These are phyloP conservation scores for Mechanitis messenoides DNA, from an alignment of 2,888 invertebrate species.

Conservation along the genomic window DNA sequence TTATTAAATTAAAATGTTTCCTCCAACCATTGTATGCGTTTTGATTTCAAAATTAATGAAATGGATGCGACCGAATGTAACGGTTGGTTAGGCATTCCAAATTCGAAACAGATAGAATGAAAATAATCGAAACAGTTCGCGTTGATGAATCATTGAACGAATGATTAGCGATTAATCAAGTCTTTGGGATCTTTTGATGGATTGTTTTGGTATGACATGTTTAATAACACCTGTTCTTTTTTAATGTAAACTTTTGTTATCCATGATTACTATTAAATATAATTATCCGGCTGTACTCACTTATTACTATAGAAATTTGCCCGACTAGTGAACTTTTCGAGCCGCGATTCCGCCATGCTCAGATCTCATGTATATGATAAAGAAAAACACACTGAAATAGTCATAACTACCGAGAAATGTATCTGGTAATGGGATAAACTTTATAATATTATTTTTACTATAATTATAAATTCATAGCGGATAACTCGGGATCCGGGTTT, in stretches of 20 bases:
- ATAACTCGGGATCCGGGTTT: neutral
- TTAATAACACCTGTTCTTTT: too few species aligned
- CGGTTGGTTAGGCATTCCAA: constrained; percentile 28
- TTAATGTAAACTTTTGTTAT: too few species aligned
- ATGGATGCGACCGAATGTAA: constrained; percentile 30
- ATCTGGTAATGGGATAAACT: neutral
- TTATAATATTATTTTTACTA: neutral
- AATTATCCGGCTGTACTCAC: too few species aligned
- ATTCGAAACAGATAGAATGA: constrained; percentile 30
- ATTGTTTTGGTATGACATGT: neutral
- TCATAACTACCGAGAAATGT: neutral
- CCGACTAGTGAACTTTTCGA: too few species aligned
- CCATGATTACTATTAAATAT: too few species aligned
- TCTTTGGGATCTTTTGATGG: constrained; percentile 10
- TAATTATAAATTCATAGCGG: neutral
- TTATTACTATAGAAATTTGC: too few species aligned
- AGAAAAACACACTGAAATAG: too few species aligned
- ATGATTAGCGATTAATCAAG: constrained; percentile 19
- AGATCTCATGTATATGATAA: too few species aligned
- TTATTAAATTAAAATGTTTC: neutral
- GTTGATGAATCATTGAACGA: constrained; percentile 19
- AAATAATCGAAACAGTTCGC: constrained; percentile 28
- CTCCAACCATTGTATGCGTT: constrained; percentile 10
- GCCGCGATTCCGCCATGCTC: too few species aligned
- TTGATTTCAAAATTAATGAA: constrained; percentile 35